These are phyloP conservation scores for Coccyzus lansbergi DNA, from an alignment of 2,797 vertebrate genomes.

Conservation along the genomic window DNA sequence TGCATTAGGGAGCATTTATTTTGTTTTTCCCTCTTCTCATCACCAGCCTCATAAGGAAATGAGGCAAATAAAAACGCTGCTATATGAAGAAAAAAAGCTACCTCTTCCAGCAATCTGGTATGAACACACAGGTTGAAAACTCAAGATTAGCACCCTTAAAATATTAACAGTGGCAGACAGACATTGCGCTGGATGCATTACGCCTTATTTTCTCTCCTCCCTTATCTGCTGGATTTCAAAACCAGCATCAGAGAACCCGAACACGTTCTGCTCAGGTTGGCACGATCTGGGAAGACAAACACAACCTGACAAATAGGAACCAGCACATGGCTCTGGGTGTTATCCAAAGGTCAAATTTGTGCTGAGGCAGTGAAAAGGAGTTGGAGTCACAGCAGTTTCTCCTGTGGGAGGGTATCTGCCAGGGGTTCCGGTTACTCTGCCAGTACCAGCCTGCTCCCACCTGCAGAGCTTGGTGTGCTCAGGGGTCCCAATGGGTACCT, in stretches of 20 bases:
- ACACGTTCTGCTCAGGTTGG: neutral
- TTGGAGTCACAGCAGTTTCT: neutral
- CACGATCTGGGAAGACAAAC: neutral
- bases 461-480: neutral
- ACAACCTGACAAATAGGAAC: neutral
- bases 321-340: fast-evolving
- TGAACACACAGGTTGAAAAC: constrained; percentile 12
- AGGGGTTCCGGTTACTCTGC: neutral
- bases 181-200: neutral
- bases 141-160: constrained; percentile 27
- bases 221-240: constrained; percentile 24
- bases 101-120: constrained; percentile 20
- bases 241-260: neutral
- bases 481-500: neutral
- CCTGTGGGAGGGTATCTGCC: neutral
- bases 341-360: constrained; percentile 11
- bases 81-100: neutral
- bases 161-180: constrained; percentile 38
- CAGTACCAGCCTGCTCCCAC: neutral
- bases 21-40: neutral
- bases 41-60: neutral
- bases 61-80: neutral
- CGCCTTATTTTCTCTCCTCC: neutral
- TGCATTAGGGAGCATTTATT: neutral
- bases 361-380: neutral